Evolutionary conservation across 2,113 vertebrate genomes (phyloP).

Genomic region (Atractosteus spatula): DNA sequence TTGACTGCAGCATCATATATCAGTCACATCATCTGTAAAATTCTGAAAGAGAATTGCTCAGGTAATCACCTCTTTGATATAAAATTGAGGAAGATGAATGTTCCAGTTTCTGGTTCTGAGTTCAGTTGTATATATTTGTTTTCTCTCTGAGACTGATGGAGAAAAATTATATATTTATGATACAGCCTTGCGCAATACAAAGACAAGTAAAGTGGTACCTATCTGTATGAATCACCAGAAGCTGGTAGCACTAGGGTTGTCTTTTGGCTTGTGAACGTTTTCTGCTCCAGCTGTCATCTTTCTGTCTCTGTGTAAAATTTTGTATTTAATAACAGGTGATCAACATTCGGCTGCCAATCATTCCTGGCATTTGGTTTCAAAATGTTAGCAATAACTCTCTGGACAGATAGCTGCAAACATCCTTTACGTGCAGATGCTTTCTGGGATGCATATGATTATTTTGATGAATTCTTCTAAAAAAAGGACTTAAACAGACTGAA

Average conservation of each 20-base stretch:
- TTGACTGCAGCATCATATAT: too few species aligned
- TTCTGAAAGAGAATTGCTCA: too few species aligned
- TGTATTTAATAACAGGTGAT: conserved; percentile 27
- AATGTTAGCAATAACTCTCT: conserved; percentile 27
- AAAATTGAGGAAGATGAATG: too few species aligned
- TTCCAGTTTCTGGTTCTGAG: too few species aligned
- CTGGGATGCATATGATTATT: conserved; percentile 17
- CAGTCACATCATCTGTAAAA: too few species aligned
- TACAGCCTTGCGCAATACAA: not conserved
- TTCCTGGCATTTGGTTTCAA: conserved; percentile 21
- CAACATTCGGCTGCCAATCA: conserved; percentile 26
- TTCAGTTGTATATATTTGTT: too few species aligned
- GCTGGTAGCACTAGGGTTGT: not conserved
- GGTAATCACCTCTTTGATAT: too few species aligned
- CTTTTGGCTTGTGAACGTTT: conserved; percentile 12
- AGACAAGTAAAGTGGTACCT: conserved; percentile 5
- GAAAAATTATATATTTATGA: too few species aligned
- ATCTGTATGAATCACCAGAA: conserved; percentile 25
- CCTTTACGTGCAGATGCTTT: conserved; percentile 13
- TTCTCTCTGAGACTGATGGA: too few species aligned
- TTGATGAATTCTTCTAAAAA: conserved; percentile 26
- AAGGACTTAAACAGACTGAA: not conserved
- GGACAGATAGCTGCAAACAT: conserved; percentile 22
- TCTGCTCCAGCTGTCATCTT: conserved; percentile 21
- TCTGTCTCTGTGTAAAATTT: conserved; percentile 13